Base-by-base conservation (phyloP, 2,797 vertebrate genomes). In the Natrix natrix region DNA sequence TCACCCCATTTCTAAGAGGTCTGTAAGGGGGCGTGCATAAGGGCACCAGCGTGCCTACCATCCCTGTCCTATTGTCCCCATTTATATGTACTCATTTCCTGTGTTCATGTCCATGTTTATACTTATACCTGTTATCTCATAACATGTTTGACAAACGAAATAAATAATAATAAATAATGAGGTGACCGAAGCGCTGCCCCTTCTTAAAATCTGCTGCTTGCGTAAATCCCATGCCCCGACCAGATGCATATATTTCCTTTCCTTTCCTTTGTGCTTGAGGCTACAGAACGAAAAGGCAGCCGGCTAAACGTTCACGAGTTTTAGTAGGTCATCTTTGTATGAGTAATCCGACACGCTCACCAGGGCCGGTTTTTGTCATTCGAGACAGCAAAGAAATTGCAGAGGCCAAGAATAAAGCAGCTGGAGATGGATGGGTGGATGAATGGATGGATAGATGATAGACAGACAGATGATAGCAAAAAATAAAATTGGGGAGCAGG, bases 181-280 rank as follows among this genome's bases (percentile, higher is more conserved):
- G 10, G 37, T 78, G 69, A 78, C 17, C 10, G 69, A 43, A 83
- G 37, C 4, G 0, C 4, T 83, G 37, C 37, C 20, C 37, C 37
- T 20, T 74, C n/a, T 20, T 74, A 74, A 37, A 32, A 16, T 83
- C 74, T 48, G 43, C 22, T 83, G 20, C 22, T 48, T 83, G 78
- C 78, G 48, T 48, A 24, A 24, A 48, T 83, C 12, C 78, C 6
- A 5, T 83, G 43, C 43, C 20, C 37, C 20, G 11, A 24, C 78
- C 78, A 48, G 48, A 83, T 83, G 20, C 78, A 48, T 48, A 48
- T 20, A 78, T 78, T 20, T 78, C 7, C 0, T 89, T 92, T 60
- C 14, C 0, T 57, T 83, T 60, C 0, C 57, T 86, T 74, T 74
- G 16, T 86, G 32, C 32, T 28, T 0, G 0, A 43, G 93, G 0